These are phyloP conservation scores for Pipistrellus nathusii DNA, from an alignment of 2,797 vertebrate genomes.

Conservation along the genomic window DNA sequence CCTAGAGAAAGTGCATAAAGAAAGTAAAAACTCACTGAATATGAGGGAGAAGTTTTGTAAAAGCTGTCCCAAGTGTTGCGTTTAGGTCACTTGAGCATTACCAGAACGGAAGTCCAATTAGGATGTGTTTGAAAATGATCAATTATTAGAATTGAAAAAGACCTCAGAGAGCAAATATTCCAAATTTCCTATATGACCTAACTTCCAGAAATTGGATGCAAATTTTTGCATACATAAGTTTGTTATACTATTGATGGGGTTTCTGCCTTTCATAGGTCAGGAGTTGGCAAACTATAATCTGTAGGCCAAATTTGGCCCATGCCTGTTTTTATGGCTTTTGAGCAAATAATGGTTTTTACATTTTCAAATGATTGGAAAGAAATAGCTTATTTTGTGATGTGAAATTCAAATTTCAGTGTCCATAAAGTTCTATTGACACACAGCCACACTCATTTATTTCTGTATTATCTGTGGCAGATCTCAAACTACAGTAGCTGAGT, in stretches of 20 bases:
- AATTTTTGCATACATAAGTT: neutral
- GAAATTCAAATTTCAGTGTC: conserved; percentile 25
- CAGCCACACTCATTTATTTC: neutral
- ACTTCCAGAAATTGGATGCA: neutral
- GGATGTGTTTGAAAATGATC: neutral
- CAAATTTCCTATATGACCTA: neutral
- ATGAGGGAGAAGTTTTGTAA: neutral
- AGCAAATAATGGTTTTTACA: neutral
- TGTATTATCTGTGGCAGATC: neutral
- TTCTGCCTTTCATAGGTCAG: neutral
- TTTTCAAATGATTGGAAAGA: conserved; percentile 46
- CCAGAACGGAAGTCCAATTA: neutral
- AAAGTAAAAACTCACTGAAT: neutral
- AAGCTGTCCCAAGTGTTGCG: neutral
- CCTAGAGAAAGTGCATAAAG: conserved; percentile 14
- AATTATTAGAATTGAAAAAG: neutral
- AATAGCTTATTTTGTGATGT: conserved; percentile 26
- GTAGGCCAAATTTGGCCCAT: neutral
- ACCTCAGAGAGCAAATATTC: neutral
- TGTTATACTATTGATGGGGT: neutral
- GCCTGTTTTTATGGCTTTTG: neutral
- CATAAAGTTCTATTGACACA: neutral
- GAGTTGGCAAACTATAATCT: neutral
- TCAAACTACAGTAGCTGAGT: neutral
- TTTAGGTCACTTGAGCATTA: neutral